Evolutionary conservation across 2,113 vertebrate species (phyloP).

Genomic region (Myrmophylax atrothorax): DNA sequence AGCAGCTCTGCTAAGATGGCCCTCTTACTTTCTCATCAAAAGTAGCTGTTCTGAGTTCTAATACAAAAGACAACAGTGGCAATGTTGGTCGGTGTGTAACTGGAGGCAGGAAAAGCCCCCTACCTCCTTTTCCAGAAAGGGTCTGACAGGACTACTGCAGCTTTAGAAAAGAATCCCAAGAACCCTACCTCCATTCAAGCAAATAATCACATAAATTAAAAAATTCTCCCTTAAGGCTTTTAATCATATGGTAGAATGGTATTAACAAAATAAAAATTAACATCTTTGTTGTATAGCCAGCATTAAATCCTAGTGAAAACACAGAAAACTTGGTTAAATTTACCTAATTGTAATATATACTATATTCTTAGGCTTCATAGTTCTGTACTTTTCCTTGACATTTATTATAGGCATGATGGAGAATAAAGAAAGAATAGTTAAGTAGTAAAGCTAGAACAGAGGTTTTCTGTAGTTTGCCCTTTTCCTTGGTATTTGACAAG

Average conservation of each 20-base stretch:
- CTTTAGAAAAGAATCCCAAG: not conserved
- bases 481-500: not conserved
- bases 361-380: not conserved
- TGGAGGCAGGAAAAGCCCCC: not conserved
- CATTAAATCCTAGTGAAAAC: not conserved
- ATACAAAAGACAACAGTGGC: not conserved
- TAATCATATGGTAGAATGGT: not conserved
- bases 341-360: not conserved
- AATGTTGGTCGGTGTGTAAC: not conserved
- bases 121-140: not conserved
- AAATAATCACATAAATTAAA: not conserved
- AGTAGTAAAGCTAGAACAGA: not conserved
- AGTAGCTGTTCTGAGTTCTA: not conserved
- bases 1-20: not conserved
- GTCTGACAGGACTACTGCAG: not conserved
- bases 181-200: not conserved
- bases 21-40: not conserved
- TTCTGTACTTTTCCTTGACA: not conserved
- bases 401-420: not conserved
- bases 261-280: not conserved
- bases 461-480: not conserved
- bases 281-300: not conserved
- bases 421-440: not conserved
- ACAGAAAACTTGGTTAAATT: not conserved
- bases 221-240: not conserved